Conservation (phyloP, 2,888 invertebrate genomes). For the Agonopterix heracliana region DNA sequence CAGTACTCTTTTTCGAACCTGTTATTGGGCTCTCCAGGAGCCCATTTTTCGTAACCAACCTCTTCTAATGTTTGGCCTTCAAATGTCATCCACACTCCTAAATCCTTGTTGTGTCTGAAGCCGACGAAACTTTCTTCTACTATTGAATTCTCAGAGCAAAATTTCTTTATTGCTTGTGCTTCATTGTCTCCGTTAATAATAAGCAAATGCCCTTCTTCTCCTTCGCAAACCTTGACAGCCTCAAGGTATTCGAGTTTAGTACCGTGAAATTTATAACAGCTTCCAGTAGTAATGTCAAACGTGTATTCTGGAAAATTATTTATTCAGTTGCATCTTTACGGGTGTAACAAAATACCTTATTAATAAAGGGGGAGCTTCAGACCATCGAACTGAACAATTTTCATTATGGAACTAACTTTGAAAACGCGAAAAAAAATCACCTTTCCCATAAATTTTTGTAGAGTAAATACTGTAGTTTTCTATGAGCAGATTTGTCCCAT, state of each 20-base stretch:
- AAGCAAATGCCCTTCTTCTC: not conserved
- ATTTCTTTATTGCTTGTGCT: not conserved
- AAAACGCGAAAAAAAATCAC: no score
- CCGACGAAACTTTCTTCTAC: not conserved
- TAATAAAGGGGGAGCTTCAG: no score
- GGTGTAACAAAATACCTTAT: no score
- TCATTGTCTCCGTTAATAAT: not conserved
- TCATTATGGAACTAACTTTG: no score
- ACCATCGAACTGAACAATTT: no score
- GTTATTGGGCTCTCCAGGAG: slow-evolving; percentile 32
- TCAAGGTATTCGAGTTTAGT: not conserved
- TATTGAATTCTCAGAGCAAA: not conserved
- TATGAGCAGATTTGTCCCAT: no score
- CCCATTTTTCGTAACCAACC: not conserved
- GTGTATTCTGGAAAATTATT: not conserved
- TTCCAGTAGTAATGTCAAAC: not conserved
- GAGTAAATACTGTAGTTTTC: no score
- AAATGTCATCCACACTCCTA: not conserved
- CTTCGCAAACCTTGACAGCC: not conserved
- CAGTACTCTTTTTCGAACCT: slow-evolving; percentile 32
- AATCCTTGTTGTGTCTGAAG: not conserved
- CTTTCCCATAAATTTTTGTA: no score
- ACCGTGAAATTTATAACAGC: not conserved
- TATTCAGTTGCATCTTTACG: slow-evolving; percentile 15
- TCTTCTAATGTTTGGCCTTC: not conserved